Evolutionary conservation across 2,113 vertebrate species (phyloP), one percentile per base, ranked within the genome.

Genomic region (Tricholaema leucomelas): DNA sequence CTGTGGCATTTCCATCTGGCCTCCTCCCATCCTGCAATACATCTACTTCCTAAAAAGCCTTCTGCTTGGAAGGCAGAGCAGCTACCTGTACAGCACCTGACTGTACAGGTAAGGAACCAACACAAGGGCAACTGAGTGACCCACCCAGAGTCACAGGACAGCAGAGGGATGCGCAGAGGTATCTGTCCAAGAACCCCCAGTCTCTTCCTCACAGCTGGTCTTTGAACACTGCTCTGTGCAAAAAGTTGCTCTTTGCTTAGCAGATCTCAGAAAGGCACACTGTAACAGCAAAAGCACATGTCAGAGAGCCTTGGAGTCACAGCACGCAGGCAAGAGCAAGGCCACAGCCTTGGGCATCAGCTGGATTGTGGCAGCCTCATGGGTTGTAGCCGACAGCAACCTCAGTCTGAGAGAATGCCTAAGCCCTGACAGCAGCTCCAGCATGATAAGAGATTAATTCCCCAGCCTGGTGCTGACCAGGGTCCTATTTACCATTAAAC

Each of bases 271-370:
- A 63, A 73, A 75, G 36, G 81, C 25, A 44, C 15, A 18, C 33
- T 30, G 14, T 25, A 72, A 9, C 21, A 21, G 48, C 55, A 76
- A 69, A 69, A 36, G 18, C 63, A 25, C 48, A 77, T 33, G 40
- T n/a, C 25, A 15, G 28, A 42, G 35, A 56, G 16, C 4, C 50
- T 46, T 1, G 0, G 61, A 75, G 58, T 44, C 38, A 6, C 14
- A 46, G 54, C 1, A 0, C 0, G 8, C 46, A 36, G n/a, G 42
- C 63, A 74, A 48, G 10, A 0, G 0, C 0, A 0, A 74, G 85
- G 79, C 44, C 35, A 12, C 0, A 0, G n/a, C 60, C 28, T 4
- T 1, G 0, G 56, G 2, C 36, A 40, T 24, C 1, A 0, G 42
- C 42, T 11, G 66, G 10, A 25, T 46, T 33, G 64, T 2, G 0